These are phyloP conservation scores for Villa cingulata DNA, from an alignment of 2,888 invertebrate genomes.

Conservation along the genomic window DNA sequence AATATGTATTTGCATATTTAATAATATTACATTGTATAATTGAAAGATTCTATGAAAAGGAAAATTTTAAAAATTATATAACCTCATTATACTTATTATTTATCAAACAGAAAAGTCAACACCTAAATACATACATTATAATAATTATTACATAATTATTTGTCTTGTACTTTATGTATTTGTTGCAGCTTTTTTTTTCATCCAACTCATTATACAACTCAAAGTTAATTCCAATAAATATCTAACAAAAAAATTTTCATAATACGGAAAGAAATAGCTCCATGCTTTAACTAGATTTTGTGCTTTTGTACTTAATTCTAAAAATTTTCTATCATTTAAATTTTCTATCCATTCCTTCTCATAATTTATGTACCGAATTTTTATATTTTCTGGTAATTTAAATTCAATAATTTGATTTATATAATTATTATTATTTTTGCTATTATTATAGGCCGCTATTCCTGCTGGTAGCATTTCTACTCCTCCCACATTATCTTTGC, in stretches of 20 bases:
- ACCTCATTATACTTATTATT: too few species aligned
- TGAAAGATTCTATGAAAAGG: too few species aligned
- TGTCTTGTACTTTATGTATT: too few species aligned
- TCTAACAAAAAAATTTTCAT: background rate
- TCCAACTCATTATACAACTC: background rate
- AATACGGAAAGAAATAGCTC: background rate
- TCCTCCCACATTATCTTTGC: background rate
- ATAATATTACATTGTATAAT: too few species aligned
- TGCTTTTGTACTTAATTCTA: slow-evolving; percentile 2
- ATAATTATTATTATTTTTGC: background rate
- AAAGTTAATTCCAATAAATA: background rate
- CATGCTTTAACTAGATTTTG: background rate
- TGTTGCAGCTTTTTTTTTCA: background rate
- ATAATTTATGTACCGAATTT: slow-evolving; percentile 5
- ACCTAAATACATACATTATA: too few species aligned
- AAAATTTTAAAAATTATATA: too few species aligned
- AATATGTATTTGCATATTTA: too few species aligned
- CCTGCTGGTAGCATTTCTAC: too few species aligned
- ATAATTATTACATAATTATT: too few species aligned
- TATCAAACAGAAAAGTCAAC: too few species aligned
- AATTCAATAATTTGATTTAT: background rate
- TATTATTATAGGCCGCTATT: too few species aligned
- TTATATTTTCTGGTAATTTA: background rate
- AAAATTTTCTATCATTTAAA: slow-evolving; percentile 11
- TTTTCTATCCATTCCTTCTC: slow-evolving; percentile 6